Evolutionary conservation across 2,888 invertebrate genomes (phyloP).

Genomic region (Drosophila conformis): DNA sequence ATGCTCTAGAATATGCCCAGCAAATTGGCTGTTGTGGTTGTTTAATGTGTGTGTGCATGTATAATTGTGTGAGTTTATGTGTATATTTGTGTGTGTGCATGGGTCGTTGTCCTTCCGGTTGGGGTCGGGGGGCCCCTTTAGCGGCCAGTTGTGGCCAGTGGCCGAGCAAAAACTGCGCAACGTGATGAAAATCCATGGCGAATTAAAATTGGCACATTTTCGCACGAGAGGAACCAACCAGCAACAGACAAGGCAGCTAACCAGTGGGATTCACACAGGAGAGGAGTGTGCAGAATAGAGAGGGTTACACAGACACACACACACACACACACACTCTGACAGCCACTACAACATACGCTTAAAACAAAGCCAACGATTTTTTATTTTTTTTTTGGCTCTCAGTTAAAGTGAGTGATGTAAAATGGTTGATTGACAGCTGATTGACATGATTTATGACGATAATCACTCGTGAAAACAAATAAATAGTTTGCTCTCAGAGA

Average conservation of each 20-base stretch:
- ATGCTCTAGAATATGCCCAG: slow-evolving; percentile 32
- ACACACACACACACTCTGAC: background rate
- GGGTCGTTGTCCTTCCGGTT: slow-evolving; percentile 52
- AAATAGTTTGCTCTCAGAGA: background rate
- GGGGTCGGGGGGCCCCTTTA: slow-evolving; percentile 13
- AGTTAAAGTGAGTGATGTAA: slow-evolving; percentile 15
- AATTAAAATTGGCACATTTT: slow-evolving; percentile 69
- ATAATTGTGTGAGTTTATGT: background rate
- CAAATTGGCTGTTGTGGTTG: slow-evolving; percentile 62
- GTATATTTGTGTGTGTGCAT: slow-evolving; percentile 12
- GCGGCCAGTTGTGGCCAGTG: slow-evolving; percentile 45
- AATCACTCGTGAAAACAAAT: background rate
- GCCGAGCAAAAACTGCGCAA: slow-evolving; percentile 50
- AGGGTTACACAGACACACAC: background rate
- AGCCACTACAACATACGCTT: background rate
- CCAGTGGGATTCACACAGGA: background rate
- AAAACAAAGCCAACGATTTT: slow-evolving; percentile 39
- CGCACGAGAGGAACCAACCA: slow-evolving; percentile 18
- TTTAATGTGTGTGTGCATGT: slow-evolving; percentile 27
- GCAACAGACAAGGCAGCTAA: background rate
- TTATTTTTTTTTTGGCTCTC: background rate
- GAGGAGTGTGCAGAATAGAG: background rate
- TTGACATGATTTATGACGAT: background rate
- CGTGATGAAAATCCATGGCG: slow-evolving; percentile 54
- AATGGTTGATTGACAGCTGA: background rate